A percentile compares a stretch with the other conserved stretches of the same genome.
Conservation (phyloP, 1,140 invertebrate species). For the Drosophila subobscura region DNA sequence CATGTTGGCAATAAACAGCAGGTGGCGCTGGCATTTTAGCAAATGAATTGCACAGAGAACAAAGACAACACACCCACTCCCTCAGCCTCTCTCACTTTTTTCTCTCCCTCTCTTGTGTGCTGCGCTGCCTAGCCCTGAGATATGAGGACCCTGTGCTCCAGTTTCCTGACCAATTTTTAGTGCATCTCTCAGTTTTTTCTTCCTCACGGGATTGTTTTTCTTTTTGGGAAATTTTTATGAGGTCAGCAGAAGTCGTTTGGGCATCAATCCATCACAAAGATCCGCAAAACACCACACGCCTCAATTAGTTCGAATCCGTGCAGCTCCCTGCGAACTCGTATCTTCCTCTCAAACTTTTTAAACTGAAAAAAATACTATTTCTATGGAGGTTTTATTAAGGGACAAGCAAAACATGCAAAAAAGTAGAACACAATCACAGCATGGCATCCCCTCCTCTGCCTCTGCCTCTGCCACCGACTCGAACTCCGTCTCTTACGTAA, state of each 20-base stretch:
- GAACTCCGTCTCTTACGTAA: constrained; percentile 43
- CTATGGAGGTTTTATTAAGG: constrained; percentile 60
- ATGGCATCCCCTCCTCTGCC: constrained; percentile 31
- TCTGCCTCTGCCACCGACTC: neutral
- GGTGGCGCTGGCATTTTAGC: constrained; percentile 60
- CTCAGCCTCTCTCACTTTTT: neutral
- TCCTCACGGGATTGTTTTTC: neutral
- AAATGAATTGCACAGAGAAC: constrained; percentile 39
- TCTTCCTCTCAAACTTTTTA: constrained; percentile 31
- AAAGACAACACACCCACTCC: constrained; percentile 12
- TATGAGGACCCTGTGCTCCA: constrained; percentile 50
- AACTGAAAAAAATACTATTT: constrained; percentile 52
- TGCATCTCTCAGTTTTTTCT: constrained; percentile 32
- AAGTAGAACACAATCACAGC: constrained; percentile 58
- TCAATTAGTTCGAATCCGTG: constrained; percentile 72
- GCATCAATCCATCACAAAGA: constrained; percentile 61
- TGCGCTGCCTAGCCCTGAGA: neutral
- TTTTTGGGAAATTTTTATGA: constrained; percentile 46
- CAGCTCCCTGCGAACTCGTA: constrained; percentile 20
- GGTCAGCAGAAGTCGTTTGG: constrained; percentile 11
- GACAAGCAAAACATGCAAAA: constrained; percentile 45
- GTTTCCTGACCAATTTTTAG: constrained; percentile 75
- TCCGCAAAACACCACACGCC: constrained; percentile 61
- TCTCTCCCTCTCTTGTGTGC: neutral
- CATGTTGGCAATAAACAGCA: constrained; percentile 80